phyloP scores from a whole-genome alignment of 1,140 invertebrate genomes.

The Drosophila persimilis region DNA sequence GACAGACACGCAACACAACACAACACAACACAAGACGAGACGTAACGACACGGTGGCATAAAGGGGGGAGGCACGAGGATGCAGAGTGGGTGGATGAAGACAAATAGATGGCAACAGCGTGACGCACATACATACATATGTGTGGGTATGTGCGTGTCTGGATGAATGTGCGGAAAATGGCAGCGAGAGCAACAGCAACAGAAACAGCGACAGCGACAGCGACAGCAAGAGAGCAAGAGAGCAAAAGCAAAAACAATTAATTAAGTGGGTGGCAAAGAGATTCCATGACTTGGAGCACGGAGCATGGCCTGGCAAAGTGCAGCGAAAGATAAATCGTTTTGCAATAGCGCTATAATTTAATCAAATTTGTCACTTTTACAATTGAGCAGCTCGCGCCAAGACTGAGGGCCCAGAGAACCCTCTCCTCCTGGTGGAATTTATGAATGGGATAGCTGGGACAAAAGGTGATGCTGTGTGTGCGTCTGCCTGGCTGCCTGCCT shows the following conservation, averaged over 20 bases:
- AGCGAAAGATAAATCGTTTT: slow-evolving; percentile 78
- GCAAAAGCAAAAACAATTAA: slow-evolving; percentile 73
- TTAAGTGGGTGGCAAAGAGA: slow-evolving; percentile 61
- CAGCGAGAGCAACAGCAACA: slow-evolving; percentile 35
- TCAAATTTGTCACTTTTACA: slow-evolving; percentile 80
- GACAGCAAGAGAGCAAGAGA: slow-evolving; percentile 34
- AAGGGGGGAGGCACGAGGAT: neutral
- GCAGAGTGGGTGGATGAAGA: slow-evolving; percentile 52
- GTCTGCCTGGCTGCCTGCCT: too few species aligned
- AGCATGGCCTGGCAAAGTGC: slow-evolving; percentile 60
- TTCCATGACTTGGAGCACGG: slow-evolving; percentile 10
- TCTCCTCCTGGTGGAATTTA: slow-evolving; percentile 49
- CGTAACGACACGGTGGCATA: slow-evolving; percentile 5
- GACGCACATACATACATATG: slow-evolving; percentile 16
- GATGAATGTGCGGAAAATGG: slow-evolving; percentile 50
- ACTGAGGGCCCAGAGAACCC: neutral
- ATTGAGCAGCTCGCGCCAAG: slow-evolving; percentile 62
- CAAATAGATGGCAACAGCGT: slow-evolving; percentile 64
- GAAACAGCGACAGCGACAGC: slow-evolving; percentile 26
- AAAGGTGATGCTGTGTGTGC: slow-evolving; percentile 10
- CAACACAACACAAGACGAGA: slow-evolving; percentile 17
- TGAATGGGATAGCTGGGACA: slow-evolving; percentile 45
- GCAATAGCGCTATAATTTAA: slow-evolving; percentile 80
- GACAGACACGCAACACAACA: slow-evolving; percentile 23
- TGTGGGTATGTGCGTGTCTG: slow-evolving; percentile 38